Evolutionary conservation across 2,113 vertebrate genomes (phyloP).

Genomic region (Clarias magur): DNA sequence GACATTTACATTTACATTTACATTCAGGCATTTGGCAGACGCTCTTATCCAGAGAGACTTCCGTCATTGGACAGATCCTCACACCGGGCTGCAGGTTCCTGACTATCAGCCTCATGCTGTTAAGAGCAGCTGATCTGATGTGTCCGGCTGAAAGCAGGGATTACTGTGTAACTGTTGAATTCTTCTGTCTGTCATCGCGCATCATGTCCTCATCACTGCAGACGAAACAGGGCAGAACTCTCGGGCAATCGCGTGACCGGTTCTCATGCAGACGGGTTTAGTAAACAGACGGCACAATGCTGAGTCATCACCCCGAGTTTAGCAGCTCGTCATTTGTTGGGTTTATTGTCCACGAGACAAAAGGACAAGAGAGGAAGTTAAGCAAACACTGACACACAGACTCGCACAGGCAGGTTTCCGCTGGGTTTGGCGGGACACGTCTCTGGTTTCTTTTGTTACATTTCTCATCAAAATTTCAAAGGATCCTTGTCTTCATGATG

Average conservation of each 20-base stretch:
- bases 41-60: no score
- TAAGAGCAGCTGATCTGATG: no score
- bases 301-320: not conserved
- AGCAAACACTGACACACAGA: not conserved
- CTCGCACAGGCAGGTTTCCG: not conserved
- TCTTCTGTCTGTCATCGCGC: no score
- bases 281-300: not conserved
- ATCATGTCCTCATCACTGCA: not conserved
- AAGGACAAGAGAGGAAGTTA: not conserved
- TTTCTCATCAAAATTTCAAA: no score
- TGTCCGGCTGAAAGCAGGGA: no score
- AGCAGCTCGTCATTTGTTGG: slow-evolving; percentile 11
- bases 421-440: not conserved
- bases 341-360: not conserved
- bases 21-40: no score
- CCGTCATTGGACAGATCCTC: no score
- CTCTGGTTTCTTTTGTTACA: not conserved
- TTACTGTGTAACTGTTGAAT: not conserved
- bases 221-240: not conserved
- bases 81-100: no score
- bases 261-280: not conserved
- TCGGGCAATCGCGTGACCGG: not conserved
- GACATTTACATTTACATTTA: not conserved
- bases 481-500: not conserved
- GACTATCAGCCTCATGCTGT: no score